These are phyloP conservation scores for Panagrolaimus sp. DNA, from an alignment of 1,140 invertebrate genomes.

Conservation along the genomic window DNA sequence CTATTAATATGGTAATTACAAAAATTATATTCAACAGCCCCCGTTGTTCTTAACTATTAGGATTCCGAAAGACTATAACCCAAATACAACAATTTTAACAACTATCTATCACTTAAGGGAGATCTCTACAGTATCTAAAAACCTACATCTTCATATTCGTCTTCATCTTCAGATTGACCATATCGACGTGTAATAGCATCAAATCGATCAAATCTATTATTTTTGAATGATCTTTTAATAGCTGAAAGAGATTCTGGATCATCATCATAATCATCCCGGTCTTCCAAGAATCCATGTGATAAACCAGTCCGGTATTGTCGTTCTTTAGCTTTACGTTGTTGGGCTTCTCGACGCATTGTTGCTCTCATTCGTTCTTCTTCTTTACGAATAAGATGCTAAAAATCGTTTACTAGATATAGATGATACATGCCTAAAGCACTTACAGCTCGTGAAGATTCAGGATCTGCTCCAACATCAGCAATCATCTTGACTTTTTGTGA, in stretches of 20 bases:
- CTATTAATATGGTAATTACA: too few species aligned
- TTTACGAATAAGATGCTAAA: conserved; percentile 50
- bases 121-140: too few species aligned
- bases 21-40: too few species aligned
- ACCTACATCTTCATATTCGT: background rate
- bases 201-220: conserved; percentile 2
- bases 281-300: conserved; percentile 40
- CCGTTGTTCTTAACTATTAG: too few species aligned
- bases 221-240: background rate
- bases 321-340: conserved; percentile 38
- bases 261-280: conserved; percentile 27
- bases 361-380: conserved; percentile 55
- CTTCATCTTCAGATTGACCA: background rate
- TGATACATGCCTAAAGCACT: too few species aligned
- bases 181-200: conserved; percentile 2
- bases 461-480: conserved; percentile 62
- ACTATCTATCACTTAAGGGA: too few species aligned
- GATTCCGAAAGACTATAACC: too few species aligned
- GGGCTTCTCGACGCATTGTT: conserved; percentile 38
- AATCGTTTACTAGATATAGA: too few species aligned
- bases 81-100: too few species aligned
- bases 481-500: conserved; percentile 91
- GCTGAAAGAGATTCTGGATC: conserved; percentile 6
- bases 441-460: conserved; percentile 42
- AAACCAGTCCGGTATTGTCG: conserved; percentile 28